Base-by-base conservation (phyloP, 2,888 invertebrate genomes). In the Leptarthrus brevirostris region DNA sequence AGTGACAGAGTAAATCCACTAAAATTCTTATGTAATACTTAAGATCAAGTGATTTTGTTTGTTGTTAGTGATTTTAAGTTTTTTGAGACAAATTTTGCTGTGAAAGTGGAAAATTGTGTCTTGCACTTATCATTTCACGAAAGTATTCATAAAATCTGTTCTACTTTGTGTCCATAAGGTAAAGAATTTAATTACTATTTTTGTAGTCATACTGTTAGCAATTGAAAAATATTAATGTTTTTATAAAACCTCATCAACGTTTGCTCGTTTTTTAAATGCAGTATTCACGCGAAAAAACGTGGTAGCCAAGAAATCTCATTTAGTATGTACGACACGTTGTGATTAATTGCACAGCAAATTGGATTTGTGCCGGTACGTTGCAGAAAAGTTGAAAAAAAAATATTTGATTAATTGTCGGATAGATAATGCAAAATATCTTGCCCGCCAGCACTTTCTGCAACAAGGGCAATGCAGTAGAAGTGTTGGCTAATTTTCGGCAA, bases 381-480 rank as follows among this genome's bases (percentile, higher is more conserved):
- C 26, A 14, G 18, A 18, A 22, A 64, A 24, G 36, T 6, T 1
- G n/a, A 12, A 47, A 26, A 44, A n/a, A 72, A 72, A 72, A 72
- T 56, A 26, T 69, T 4, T 82, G 82, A 83, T 83, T 82, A 82
- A 83, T 83, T 82, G 82, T 81, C 80, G 81, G 79, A 81, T 82
- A 82, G 82, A 83, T 82, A 81, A 81, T 82, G 77, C 52, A 52
- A 8, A 5, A 30, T 8, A 8, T 30, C 30, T 30, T 30, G 30
- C 30, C 8, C 4, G 8, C 30, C 8, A 30, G n/a, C 8, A 30
- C 3, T 30, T 30, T 30, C 3, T 30, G 30, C 30, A 30, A 8
- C 8, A 8, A 30, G 8, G 30, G 8, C 3, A 30, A 5, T 30
- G 30, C 30, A 30, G 8, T 8, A 30, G 8, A 30, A 30, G 8